Conservation (phyloP, 92 coral and sea anemone genomes). For the Parazoanthus atlanticus region DNA sequence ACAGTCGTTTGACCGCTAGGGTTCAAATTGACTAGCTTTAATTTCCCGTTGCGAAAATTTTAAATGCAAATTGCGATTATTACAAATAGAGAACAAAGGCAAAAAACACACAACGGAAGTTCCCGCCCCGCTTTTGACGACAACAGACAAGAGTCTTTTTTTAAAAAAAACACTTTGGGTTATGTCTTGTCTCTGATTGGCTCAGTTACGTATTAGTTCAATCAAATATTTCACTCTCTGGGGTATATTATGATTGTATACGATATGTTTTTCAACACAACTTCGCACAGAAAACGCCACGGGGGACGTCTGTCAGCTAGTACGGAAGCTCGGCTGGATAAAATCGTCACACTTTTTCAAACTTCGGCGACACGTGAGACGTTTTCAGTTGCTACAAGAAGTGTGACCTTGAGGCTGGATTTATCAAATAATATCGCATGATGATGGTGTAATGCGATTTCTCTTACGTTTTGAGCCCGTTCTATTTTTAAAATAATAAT, state of each 20-base stretch:
- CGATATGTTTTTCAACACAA: conserved; percentile 55
- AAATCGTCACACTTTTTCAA: conserved; percentile 18
- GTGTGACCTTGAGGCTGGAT: neutral
- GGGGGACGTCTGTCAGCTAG: conserved; percentile 37
- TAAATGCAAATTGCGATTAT: conserved; percentile 83
- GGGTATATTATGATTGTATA: conserved; percentile 58
- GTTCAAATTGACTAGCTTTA: conserved; percentile 61
- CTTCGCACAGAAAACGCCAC: conserved; percentile 31
- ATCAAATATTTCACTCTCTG: conserved; percentile 79
- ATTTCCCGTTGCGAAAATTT: conserved; percentile 89
- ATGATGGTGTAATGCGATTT: neutral
- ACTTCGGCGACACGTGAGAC: neutral
- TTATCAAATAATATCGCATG: neutral
- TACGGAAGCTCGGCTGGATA: conserved; percentile 10
- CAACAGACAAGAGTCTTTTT: conserved; percentile 80
- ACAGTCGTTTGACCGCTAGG: conserved; percentile 44
- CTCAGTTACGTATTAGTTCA: conserved; percentile 66
- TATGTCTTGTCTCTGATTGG: conserved; percentile 75
- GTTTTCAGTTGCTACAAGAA: neutral
- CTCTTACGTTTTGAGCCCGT: neutral
- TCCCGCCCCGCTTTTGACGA: conserved; percentile 91
- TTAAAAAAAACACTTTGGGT: conserved; percentile 34
- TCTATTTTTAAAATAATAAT: conserved; percentile 26
- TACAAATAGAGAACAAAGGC: conserved; percentile 89
- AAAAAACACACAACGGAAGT: conserved; percentile 88